These are phyloP conservation scores for Leptinotarsa juncta DNA, from an alignment of 2,888 invertebrate species.

Conservation along the genomic window DNA sequence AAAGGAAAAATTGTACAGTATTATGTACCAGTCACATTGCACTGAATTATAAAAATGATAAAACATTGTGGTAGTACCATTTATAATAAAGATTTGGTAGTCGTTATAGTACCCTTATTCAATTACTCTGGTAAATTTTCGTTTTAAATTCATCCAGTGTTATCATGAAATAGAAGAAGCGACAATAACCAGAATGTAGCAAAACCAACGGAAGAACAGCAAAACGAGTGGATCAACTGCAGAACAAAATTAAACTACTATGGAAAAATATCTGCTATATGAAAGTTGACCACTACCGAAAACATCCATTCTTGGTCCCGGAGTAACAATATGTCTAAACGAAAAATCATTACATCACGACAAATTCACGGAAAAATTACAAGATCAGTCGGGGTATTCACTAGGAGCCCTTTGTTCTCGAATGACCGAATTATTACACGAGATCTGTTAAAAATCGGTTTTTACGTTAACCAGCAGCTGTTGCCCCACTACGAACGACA, in stretches of 20 bases:
- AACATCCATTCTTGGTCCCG: slow-evolving; percentile 24
- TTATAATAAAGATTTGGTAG: too few relatives aligned
- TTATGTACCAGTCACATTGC: too few relatives aligned
- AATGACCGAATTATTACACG: slow-evolving; percentile 13
- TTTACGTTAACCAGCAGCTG: too few relatives aligned
- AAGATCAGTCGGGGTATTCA: slow-evolving; percentile 21
- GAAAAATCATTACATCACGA: neutral
- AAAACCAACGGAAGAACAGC: neutral
- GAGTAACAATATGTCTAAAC: slow-evolving; percentile 23
- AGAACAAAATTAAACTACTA: neutral
- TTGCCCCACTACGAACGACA: too few relatives aligned
- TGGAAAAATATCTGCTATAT: slow-evolving; percentile 25
- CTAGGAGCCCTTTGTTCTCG: slow-evolving; percentile 18
- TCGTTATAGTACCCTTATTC: too few relatives aligned
- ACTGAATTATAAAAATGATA: too few relatives aligned
- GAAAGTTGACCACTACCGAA: slow-evolving; percentile 25
- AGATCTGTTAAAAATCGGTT: neutral
- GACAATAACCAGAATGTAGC: neutral
- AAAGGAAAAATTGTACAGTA: too few relatives aligned
- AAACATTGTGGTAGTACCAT: too few relatives aligned
- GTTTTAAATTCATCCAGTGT: neutral
- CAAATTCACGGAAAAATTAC: slow-evolving; percentile 1
- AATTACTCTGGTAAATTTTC: neutral
- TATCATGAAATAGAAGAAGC: neutral
- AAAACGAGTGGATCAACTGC: neutral